Conservation (phyloP, 2,113 vertebrate species). For the Nesoenas mayeri region DNA sequence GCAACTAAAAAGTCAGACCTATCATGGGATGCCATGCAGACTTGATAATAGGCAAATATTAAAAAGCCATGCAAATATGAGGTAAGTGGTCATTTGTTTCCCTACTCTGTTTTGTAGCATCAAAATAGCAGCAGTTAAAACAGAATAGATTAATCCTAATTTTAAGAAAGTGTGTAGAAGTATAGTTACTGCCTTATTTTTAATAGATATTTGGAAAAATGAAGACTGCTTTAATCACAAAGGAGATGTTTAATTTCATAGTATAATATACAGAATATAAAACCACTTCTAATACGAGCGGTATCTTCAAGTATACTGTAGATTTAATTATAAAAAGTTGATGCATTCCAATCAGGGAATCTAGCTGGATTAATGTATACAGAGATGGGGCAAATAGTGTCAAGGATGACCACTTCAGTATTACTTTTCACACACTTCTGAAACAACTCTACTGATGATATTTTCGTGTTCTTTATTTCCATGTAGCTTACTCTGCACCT, state of each 20-base stretch:
- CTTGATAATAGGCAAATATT: neutral
- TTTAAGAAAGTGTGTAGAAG: neutral
- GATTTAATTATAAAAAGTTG: neutral
- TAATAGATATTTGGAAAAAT: neutral
- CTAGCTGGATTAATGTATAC: neutral
- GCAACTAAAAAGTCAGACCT: neutral
- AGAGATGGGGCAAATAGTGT: neutral
- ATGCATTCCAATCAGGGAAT: neutral
- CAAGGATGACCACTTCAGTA: neutral
- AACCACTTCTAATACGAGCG: neutral
- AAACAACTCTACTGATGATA: neutral
- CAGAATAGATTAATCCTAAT: neutral
- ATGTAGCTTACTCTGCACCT: neutral
- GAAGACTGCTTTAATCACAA: neutral
- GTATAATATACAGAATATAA: neutral
- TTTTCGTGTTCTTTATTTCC: neutral
- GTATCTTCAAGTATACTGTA: neutral
- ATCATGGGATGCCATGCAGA: neutral
- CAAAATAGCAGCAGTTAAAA: neutral
- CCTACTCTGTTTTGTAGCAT: neutral
- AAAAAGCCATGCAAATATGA: neutral
- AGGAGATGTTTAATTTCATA: neutral
- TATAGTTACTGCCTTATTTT: neutral
- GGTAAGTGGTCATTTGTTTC: neutral
- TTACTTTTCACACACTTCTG: neutral